Conservation (phyloP, 2,797 vertebrate genomes). For the Anabas testudineus region DNA sequence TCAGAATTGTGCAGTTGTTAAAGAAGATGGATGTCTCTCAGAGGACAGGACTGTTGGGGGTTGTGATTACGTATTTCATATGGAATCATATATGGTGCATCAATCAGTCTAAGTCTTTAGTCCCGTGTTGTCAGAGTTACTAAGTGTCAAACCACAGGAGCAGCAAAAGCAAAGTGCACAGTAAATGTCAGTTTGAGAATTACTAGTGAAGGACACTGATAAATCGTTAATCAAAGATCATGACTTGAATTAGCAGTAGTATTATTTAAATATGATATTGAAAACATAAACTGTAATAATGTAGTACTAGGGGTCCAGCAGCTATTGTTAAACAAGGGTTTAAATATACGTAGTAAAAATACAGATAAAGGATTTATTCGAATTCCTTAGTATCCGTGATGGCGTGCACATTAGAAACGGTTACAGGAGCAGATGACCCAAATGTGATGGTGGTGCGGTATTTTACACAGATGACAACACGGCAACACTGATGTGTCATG, state of each 20-base stretch:
- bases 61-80: slow-evolving; percentile 35
- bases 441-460: slow-evolving; percentile 33
- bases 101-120: slow-evolving; percentile 46
- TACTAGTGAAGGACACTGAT: neutral
- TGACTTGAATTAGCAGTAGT: neutral
- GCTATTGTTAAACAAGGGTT: neutral
- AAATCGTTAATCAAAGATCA: slow-evolving; percentile 9
- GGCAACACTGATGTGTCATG: slow-evolving; percentile 8
- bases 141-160: slow-evolving; percentile 13
- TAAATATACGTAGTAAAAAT: neutral
- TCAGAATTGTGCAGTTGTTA: slow-evolving; percentile 12
- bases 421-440: neutral
- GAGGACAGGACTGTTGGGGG: slow-evolving; percentile 9
- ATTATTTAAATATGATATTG: slow-evolving; percentile 4
- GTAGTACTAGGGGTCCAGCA: too few relatives aligned
- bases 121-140: slow-evolving; percentile 15
- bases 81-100: slow-evolving; percentile 35
- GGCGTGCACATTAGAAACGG: neutral
- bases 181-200: slow-evolving; percentile 1
- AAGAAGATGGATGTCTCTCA: slow-evolving; percentile 56
- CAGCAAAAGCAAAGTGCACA: neutral
- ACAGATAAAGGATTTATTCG: neutral
- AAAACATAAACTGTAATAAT: neutral
- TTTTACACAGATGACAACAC: slow-evolving; percentile 60
- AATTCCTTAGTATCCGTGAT: too few relatives aligned